Conservation (phyloP, 2,888 invertebrate species). For the Chrysolina haemoptera region DNA sequence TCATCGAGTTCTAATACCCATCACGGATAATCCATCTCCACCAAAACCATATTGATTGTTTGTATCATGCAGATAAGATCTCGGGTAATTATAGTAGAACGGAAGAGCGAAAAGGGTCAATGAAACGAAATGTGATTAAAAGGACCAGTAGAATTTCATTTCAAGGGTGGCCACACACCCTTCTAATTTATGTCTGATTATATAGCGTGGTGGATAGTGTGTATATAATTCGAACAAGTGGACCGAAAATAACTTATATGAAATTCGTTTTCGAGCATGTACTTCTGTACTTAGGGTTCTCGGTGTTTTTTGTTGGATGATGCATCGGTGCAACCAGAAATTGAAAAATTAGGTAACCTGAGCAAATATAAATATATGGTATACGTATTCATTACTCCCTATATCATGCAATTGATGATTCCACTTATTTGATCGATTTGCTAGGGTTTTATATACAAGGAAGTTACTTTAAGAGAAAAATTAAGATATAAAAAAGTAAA, state of each 20-base stretch:
- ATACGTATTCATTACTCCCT: too few relatives aligned
- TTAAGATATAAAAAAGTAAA: too few relatives aligned
- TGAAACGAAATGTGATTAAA: slow-evolving; percentile 56
- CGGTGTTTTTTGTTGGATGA: background rate
- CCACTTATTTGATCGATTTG: too few relatives aligned
- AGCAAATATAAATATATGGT: background rate
- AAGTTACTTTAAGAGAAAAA: too few relatives aligned
- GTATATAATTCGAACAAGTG: slow-evolving; percentile 52
- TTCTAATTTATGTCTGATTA: slow-evolving; percentile 58
- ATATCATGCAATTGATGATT: too few relatives aligned
- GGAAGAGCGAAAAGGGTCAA: slow-evolving; percentile 46
- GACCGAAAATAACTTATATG: slow-evolving; percentile 45
- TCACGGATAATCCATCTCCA: slow-evolving; percentile 40
- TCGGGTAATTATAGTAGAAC: slow-evolving; percentile 40
- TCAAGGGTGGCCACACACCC: slow-evolving; percentile 61
- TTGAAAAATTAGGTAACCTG: background rate
- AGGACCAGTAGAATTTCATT: slow-evolving; percentile 56
- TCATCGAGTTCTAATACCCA: slow-evolving; percentile 46
- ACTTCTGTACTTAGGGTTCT: slow-evolving; percentile 17
- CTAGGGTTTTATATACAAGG: too few relatives aligned
- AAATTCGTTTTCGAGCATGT: slow-evolving; percentile 43
- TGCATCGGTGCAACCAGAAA: background rate
- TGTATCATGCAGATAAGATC: slow-evolving; percentile 47
- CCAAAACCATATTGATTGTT: slow-evolving; percentile 48
- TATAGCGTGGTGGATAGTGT: slow-evolving; percentile 48